Conservation (phyloP, 2,888 invertebrate species). For the Ormyrus labotus region DNA sequence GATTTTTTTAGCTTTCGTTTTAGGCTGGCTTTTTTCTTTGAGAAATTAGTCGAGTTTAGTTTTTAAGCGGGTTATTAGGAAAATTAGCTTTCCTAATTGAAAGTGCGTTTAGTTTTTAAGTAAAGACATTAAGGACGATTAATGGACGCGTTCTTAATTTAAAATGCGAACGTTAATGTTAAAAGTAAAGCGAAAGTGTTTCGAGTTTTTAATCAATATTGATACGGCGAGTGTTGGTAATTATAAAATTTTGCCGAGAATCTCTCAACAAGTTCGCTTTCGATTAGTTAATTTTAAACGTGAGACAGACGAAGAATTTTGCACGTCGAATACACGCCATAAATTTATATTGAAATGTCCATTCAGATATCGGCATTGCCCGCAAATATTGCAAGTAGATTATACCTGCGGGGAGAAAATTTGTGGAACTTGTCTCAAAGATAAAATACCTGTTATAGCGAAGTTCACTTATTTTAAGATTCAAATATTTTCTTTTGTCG, state of each 20-base stretch:
- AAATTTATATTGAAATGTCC: constrained; percentile 39
- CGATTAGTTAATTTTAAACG: background rate
- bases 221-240: background rate
- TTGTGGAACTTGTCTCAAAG: constrained; percentile 39
- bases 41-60: background rate
- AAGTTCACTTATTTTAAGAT: background rate
- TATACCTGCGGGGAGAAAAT: constrained; percentile 21
- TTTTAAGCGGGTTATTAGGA: background rate
- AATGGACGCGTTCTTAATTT: background rate
- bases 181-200: background rate
- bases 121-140: constrained; percentile 9
- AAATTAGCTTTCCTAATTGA: constrained; percentile 1
- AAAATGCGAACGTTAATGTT: background rate
- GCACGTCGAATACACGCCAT: background rate
- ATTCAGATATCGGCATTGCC: constrained; percentile 17
- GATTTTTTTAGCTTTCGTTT: constrained; percentile 1
- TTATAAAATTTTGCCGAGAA: background rate
- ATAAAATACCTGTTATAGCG: constrained; percentile 46
- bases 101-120: background rate
- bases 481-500: constrained; percentile 28
- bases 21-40: background rate
- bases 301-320: constrained; percentile 13
- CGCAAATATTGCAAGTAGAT: constrained; percentile 34
- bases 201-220: background rate
- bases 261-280: background rate